Base-by-base conservation (phyloP, 1,140 invertebrate species). In the Aleiodes sp. region DNA sequence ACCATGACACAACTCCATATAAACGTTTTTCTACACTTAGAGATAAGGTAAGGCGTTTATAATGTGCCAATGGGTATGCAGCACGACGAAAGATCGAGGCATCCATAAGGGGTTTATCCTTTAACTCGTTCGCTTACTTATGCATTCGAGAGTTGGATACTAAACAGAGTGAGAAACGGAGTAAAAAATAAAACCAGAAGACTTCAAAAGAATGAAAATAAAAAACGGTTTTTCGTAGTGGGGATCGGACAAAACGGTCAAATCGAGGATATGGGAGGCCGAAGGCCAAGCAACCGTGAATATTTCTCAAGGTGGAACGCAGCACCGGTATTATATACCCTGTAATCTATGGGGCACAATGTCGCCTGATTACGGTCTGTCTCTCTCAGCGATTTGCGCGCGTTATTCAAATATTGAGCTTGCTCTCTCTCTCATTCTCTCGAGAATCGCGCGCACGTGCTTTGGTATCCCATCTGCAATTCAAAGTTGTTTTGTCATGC, bases 401-500 rank as follows among this genome's bases (percentile, higher is more conserved):
- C 72, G 70, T 76, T 73, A 80, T 80, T 80, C 73, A 77, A 80
- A 80, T 80, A 74, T 80, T 80, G 78, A 77, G 37, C 43, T 57
- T n/a, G n/a, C n/a, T n/a, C n/a, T n/a, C n/a, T n/a, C n/a, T n/a
- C n/a, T n/a, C n/a, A n/a, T n/a, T n/a, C n/a, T n/a, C n/a, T n/a
- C n/a, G n/a, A n/a, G n/a, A n/a, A n/a, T n/a, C n/a, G n/a, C n/a
- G n/a, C n/a, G 43, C 71, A 72, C 70, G 65, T 69, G 62, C 70
- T 64, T n/a, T n/a, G n/a, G n/a, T n/a, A n/a, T n/a, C n/a, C n/a
- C n/a, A n/a, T n/a, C n/a, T n/a, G n/a, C n/a, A n/a, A n/a, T n/a
- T n/a, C n/a, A n/a, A n/a, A n/a, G n/a, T n/a, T n/a, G n/a, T n/a
- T n/a, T n/a, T n/a, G n/a, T n/a, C n/a, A n/a, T n/a, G n/a, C n/a